phyloP scores from a whole-genome alignment of 2,888 invertebrate genomes.

The Sminthurinus aureus region DNA sequence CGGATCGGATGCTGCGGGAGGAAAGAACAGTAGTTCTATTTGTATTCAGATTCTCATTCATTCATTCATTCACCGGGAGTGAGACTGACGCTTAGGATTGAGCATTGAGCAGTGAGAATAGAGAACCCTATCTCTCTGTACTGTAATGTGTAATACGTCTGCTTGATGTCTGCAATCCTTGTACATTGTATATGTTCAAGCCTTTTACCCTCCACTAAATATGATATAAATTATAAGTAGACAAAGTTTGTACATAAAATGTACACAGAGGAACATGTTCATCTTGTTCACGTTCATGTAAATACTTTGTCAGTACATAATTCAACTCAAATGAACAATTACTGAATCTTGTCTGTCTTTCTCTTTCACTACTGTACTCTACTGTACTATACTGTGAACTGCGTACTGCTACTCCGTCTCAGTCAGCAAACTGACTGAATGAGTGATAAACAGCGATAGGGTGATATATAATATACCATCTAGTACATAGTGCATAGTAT shows the following conservation, averaged over 20 bases:
- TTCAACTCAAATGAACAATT: slow-evolving; percentile 14
- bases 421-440: too few species aligned
- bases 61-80: not conserved
- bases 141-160: too few species aligned
- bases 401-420: too few species aligned
- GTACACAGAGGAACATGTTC: not conserved
- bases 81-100: not conserved
- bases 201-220: not conserved
- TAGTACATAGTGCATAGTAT: too few species aligned
- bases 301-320: slow-evolving; percentile 20
- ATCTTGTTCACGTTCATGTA: not conserved
- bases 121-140: not conserved
- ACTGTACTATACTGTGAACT: not conserved
- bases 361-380: too few species aligned
- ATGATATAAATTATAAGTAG: not conserved
- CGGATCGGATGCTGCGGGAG: not conserved
- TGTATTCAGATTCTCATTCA: not conserved
- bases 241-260: not conserved
- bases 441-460: too few species aligned
- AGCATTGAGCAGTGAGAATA: too few species aligned
- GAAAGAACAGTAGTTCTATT: not conserved
- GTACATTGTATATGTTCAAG: not conserved
- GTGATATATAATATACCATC: too few species aligned
- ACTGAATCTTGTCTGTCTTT: slow-evolving; percentile 9
- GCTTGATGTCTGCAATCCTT: too few species aligned